Evolutionary conservation across 2,113 vertebrate genomes (phyloP).

Genomic region (Acanthochromis polyacanthus): DNA sequence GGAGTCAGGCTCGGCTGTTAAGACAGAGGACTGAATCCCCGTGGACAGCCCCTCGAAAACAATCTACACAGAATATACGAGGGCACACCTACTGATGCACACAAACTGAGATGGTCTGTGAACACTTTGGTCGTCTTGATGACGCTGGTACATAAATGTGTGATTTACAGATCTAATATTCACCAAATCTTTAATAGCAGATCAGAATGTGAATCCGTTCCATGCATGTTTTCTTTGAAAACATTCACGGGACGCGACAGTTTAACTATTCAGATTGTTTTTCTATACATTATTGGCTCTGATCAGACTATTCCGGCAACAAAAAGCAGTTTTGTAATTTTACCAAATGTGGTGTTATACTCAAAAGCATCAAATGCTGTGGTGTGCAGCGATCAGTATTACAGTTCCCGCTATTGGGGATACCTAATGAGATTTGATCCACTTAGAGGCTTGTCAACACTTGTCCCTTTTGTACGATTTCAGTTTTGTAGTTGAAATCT

Average conservation of each 20-base stretch:
- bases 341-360: conserved; percentile 75
- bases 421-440: conserved; percentile 58
- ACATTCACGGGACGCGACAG: conserved; percentile 1
- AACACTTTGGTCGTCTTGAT: conserved; percentile 51
- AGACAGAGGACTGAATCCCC: conserved; percentile 17
- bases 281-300: not conserved
- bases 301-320: conserved; percentile 38
- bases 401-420: conserved; percentile 62
- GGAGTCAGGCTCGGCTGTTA: conserved; percentile 27
- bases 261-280: conserved; percentile 33
- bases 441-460: conserved; percentile 61
- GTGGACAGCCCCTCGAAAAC: conserved; percentile 37
- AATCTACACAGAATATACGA: conserved; percentile 23
- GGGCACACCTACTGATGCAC: conserved; percentile 35
- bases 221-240: conserved; percentile 4
- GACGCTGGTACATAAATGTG: conserved; percentile 59
- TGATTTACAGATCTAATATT: conserved; percentile 43
- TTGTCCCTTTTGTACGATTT: conserved; percentile 51
- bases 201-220: conserved; percentile 36
- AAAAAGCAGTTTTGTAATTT: conserved; percentile 51
- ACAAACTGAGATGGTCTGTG: conserved; percentile 37
- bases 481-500: conserved; percentile 52
- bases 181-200: conserved; percentile 38
- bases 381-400: conserved; percentile 78
- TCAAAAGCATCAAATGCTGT: conserved; percentile 66